phyloP scores from a whole-genome alignment of 2,113 vertebrate species.

The Todiramphus chloris region DNA sequence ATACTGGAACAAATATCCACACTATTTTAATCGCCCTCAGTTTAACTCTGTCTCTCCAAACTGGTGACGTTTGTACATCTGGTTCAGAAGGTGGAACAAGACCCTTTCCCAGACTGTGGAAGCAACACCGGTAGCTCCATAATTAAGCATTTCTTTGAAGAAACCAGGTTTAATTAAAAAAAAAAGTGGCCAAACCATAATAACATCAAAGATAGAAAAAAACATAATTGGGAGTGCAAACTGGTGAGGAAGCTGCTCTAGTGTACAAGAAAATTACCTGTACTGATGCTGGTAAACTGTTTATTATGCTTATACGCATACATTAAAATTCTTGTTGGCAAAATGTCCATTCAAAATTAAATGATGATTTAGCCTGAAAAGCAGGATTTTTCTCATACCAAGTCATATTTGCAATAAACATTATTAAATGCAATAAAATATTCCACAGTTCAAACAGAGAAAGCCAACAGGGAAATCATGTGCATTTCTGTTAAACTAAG shows the following conservation, averaged over 20 bases:
- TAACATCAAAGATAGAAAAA: background rate
- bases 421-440: constrained; percentile 36
- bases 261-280: background rate
- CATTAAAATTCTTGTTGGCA: constrained; percentile 11
- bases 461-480: constrained; percentile 15
- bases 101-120: background rate
- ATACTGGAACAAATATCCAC: background rate
- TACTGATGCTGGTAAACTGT: background rate
- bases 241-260: background rate
- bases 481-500: constrained; percentile 39
- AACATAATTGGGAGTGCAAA: fast-evolving
- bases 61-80: background rate
- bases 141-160: background rate
- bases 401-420: constrained; percentile 10
- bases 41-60: background rate
- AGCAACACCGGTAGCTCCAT: background rate
- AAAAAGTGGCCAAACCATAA: background rate
- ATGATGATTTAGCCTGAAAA: background rate
- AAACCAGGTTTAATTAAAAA: background rate
- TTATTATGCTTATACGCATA: background rate
- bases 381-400: background rate
- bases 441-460: background rate
- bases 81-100: background rate
- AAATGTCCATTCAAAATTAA: constrained; percentile 16
- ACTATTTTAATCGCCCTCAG: background rate